A percentile compares a stretch with the other conserved stretches of the same genome.
Evolutionary conservation across 1,140 invertebrate species (phyloP).

Genomic region (Drosophila yakuba): DNA sequence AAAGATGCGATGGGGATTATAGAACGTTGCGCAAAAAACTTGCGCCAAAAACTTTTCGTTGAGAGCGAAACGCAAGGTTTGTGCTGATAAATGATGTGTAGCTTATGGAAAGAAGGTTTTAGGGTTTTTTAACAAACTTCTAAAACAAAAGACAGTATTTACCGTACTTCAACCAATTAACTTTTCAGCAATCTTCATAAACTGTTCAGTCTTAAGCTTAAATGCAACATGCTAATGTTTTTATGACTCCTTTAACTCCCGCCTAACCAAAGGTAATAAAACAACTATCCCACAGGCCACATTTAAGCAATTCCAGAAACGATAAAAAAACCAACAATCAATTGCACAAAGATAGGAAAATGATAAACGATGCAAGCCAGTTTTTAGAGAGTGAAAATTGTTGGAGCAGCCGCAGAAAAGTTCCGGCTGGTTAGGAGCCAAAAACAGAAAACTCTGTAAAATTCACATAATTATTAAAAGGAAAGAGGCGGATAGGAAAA

Average conservation of each 20-base stretch:
- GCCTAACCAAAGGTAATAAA: slow-evolving; percentile 37
- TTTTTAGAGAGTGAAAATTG: slow-evolving; percentile 38
- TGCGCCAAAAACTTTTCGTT: slow-evolving; percentile 27
- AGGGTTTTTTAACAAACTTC: no score
- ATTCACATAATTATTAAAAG: slow-evolving; percentile 59
- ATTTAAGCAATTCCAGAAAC: slow-evolving; percentile 21
- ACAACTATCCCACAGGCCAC: slow-evolving; percentile 58
- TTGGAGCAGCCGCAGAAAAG: slow-evolving; percentile 39
- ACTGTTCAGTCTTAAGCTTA: no score
- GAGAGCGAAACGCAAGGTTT: slow-evolving; percentile 22
- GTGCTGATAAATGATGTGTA: slow-evolving; percentile 3
- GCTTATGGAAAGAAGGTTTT: background rate
- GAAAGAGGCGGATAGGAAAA: slow-evolving; percentile 40
- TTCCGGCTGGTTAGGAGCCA: slow-evolving; percentile 54
- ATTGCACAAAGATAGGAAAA: slow-evolving; percentile 22
- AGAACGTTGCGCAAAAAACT: slow-evolving; percentile 11
- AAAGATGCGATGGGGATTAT: slow-evolving; percentile 27
- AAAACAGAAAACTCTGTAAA: slow-evolving; percentile 42
- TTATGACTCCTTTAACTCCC: slow-evolving; percentile 48
- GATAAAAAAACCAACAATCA: slow-evolving; percentile 35
- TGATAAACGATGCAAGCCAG: slow-evolving; percentile 40
- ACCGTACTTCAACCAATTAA: background rate
- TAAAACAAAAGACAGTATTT: background rate
- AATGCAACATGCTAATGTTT: background rate
- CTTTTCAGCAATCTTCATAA: background rate